Evolutionary conservation across 2,888 invertebrate genomes (phyloP), one percentile per base, ranked within the genome.

Genomic region (Caenorhabditis japonica): DNA sequence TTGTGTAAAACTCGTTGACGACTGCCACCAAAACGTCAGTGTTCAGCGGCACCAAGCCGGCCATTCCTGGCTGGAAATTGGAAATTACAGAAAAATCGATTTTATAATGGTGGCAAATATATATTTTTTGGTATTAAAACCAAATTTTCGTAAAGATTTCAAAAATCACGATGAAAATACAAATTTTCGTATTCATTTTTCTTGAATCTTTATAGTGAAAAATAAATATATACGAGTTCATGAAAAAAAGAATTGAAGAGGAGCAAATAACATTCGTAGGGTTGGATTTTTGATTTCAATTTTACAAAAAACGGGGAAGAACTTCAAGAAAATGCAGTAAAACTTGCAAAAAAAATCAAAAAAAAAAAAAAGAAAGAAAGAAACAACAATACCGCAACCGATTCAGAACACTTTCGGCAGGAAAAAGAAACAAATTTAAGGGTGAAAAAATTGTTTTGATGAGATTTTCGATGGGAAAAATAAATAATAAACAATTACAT

Each of bases 1-100:
- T 80, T 23, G 73, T 59, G 43, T 80, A 82, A 47, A 82, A 82
- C 47, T 82, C 80, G 25, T 76, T 73, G 47, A 82, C 75, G 7
- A 61, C 38, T 3, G 49, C 49, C 38, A 73, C 52, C 27, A 73
- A 30, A 27, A 51, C 12, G 0, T 73, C 66, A 0, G 52, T 34
- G 21, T 74, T 52, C 15, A 61, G 13, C 4, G 34, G 43, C 12
- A 1, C 3, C 13, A 8, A 7, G 27, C 13, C 17, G 23, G 51
- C 53, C 43, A 43, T 52, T n/a, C 33, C 23, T 51, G 4, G 19
- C 51, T 25, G 5, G 10, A 34, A 21, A 17, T 25, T 17, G 13
- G 7, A 38, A 17, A 53, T 4, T 15, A n/a, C 1, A 38, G 38
- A 3, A n/a, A 43, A 1, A 34, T 2, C n/a, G 12, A 27, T 41